These are phyloP conservation scores for Cyclophora punctaria DNA, from an alignment of 2,888 invertebrate species.

Conservation along the genomic window DNA sequence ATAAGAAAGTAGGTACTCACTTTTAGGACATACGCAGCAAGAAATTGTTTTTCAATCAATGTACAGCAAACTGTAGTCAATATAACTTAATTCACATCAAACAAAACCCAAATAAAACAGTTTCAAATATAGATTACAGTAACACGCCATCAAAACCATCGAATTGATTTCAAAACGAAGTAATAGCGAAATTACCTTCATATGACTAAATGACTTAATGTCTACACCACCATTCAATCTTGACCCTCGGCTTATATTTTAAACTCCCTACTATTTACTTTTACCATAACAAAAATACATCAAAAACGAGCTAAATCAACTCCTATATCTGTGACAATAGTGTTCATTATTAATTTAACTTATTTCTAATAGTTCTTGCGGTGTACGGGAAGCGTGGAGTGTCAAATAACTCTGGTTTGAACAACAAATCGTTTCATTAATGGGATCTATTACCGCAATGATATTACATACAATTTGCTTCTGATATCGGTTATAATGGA, in stretches of 20 bases:
- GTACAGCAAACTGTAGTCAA: no score
- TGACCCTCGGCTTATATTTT: slow-evolving; percentile 30
- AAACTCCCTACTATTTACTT: slow-evolving; percentile 23
- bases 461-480: slow-evolving; percentile 54
- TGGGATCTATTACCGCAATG: slow-evolving; percentile 52
- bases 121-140: slow-evolving; percentile 3
- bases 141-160: slow-evolving; percentile 23
- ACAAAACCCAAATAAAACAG: no score
- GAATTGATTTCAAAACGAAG: slow-evolving; percentile 56
- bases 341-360: neutral
- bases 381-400: slow-evolving; percentile 25
- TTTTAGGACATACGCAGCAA: no score
- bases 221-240: slow-evolving; percentile 24
- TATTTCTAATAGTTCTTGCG: no score
- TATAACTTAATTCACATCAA: no score
- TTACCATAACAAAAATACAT: slow-evolving; percentile 7
- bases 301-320: slow-evolving; percentile 5
- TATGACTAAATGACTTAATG: slow-evolving; percentile 66
- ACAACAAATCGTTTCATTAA: slow-evolving; percentile 51
- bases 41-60: no score
- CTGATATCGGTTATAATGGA: slow-evolving; percentile 49
- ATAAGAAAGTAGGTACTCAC: no score
- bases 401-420: slow-evolving; percentile 29
- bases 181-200: slow-evolving; percentile 53
- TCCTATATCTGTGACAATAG: neutral